These are phyloP conservation scores for Aratinga solstitialis DNA, from an alignment of 2,797 vertebrate genomes.

Conservation along the genomic window DNA sequence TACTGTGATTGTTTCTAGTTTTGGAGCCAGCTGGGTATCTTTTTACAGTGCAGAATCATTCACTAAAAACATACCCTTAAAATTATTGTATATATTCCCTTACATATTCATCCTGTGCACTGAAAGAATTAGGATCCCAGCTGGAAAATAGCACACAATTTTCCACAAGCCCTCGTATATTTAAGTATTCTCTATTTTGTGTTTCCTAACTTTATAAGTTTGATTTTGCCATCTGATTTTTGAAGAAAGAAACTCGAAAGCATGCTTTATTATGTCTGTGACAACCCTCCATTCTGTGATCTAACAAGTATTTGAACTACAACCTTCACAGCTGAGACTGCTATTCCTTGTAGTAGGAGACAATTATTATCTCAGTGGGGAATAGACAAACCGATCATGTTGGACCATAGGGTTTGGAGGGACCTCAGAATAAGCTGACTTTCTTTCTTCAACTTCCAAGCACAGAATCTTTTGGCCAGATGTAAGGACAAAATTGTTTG, in stretches of 20 bases:
- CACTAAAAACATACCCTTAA: neutral
- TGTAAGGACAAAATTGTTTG: neutral
- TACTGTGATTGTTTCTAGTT: neutral
- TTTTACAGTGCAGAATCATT: neutral
- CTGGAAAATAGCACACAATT: neutral
- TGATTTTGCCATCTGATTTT: conserved; percentile 18
- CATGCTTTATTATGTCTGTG: neutral
- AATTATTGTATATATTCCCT: neutral
- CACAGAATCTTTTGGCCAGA: neutral
- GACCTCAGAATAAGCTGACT: neutral
- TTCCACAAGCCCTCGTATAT: neutral
- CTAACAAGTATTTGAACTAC: conserved; percentile 43
- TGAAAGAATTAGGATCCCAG: neutral
- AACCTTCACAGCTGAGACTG: conserved; percentile 33
- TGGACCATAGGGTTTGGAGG: conserved; percentile 23
- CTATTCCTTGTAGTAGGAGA: neutral
- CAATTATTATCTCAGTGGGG: conserved; percentile 36
- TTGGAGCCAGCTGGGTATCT: neutral
- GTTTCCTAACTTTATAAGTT: conserved; percentile 1
- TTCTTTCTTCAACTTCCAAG: neutral
- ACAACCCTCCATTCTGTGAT: conserved; percentile 11
- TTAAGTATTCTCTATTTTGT: neutral
- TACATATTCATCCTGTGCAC: neutral
- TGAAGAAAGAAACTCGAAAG: neutral
- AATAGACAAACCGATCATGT: neutral